Evolutionary conservation across 2,797 vertebrate species (phyloP).

Genomic region (Tragopan temminckii): DNA sequence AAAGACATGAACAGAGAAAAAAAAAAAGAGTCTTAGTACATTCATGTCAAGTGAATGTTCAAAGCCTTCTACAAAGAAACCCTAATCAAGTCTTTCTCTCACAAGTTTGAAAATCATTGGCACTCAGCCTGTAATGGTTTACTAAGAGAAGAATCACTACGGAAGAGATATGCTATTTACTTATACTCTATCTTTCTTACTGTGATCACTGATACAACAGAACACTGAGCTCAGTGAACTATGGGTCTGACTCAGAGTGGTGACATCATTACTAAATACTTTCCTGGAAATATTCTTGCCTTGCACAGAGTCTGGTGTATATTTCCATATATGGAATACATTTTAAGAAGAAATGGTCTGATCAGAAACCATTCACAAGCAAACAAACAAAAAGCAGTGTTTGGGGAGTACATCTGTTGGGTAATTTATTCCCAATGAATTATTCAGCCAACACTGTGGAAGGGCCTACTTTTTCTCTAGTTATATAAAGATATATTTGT

Average conservation of each 20-base stretch:
- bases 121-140: neutral
- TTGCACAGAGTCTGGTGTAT: neutral
- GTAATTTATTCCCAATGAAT: conserved; percentile 70
- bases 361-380: conserved; percentile 56
- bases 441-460: conserved; percentile 50
- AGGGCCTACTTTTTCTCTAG: neutral
- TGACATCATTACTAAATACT: neutral
- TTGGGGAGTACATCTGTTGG: conserved; percentile 50
- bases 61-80: conserved; percentile 27
- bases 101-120: neutral
- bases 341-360: conserved; percentile 39
- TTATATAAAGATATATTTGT: conserved; percentile 12
- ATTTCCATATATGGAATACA: conserved; percentile 30
- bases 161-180: neutral
- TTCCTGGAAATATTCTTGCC: neutral
- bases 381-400: conserved; percentile 62
- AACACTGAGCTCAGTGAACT: neutral
- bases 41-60: neutral
- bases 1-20: neutral
- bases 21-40: neutral
- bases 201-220: neutral
- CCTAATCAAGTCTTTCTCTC: neutral
- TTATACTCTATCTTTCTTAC: neutral
- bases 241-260: neutral
- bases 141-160: neutral